Percentiles rank a stretch among this genome's conserved stretches.
These are phyloP conservation scores for Diabrotica undecimpunctata DNA, from an alignment of 1,140 invertebrate genomes.

Conservation along the genomic window DNA sequence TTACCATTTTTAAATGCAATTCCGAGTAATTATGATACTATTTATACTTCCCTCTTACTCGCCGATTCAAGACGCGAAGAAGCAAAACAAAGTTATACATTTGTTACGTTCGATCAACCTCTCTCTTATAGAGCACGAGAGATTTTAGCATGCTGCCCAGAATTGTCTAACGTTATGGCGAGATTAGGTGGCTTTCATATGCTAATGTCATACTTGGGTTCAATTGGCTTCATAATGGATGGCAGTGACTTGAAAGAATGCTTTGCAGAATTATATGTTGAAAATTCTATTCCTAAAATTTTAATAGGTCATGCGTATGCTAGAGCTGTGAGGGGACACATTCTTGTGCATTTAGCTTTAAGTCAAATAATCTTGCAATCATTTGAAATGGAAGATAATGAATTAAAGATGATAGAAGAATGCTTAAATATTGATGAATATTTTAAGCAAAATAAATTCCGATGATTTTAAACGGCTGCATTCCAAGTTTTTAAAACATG, in stretches of 20 bases:
- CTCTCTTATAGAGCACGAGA: slow-evolving; percentile 25
- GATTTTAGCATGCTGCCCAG: slow-evolving; percentile 23
- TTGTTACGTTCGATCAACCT: neutral
- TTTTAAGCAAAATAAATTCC: slow-evolving; percentile 20
- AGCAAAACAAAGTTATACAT: neutral
- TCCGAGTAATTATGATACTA: no score
- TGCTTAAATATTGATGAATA: slow-evolving; percentile 19
- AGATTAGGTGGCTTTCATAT: slow-evolving; percentile 41
- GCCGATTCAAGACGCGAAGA: no score
- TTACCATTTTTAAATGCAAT: no score
- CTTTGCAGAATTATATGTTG: slow-evolving; percentile 12
- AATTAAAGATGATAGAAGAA: slow-evolving; percentile 5
- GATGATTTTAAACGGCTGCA: slow-evolving; percentile 22
- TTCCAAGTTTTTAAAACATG: slow-evolving; percentile 36
- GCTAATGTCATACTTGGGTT: slow-evolving; percentile 45
- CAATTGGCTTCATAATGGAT: slow-evolving; percentile 47
- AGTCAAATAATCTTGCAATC: slow-evolving; percentile 18
- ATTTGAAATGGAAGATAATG: slow-evolving; percentile 4
- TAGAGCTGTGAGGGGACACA: neutral
- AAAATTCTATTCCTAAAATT: slow-evolving; percentile 10
- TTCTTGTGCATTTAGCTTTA: slow-evolving; percentile 19
- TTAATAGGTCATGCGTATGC: slow-evolving; percentile 12
- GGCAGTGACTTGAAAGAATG: slow-evolving; percentile 28
- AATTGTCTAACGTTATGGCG: slow-evolving; percentile 26
- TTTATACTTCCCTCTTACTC: no score